Base-by-base conservation (phyloP, 1,140 invertebrate genomes). In the Micrasema minimum region DNA sequence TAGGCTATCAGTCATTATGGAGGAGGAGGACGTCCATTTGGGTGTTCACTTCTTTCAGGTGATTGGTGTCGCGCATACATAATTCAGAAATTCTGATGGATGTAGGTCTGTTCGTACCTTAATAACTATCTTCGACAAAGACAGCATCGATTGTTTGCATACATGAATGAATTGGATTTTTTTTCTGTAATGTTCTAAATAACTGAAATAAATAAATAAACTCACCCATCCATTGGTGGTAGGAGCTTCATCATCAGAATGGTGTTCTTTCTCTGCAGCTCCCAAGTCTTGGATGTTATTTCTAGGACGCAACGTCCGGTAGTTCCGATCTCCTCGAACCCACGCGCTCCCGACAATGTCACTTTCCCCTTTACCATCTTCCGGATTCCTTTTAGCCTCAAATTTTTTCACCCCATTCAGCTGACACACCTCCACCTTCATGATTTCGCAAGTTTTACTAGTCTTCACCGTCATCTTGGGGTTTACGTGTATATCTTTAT, bases 401-500 rank as follows among this genome's bases (percentile, higher is more conserved):
- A 31, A 23, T 45, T 62, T 68, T n/a, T 72, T 72, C 66, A 59
- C 5, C n/a, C 59, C 59, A 10, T 64, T 64, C 59, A 64, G 22
- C 6, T 64, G 59, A 11, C 66, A 57, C 16, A 57, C 4, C 45
- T 67, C 55, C 5, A 46, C 53, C 11, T 18, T 69, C 55, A 48
- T 69, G 11, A 61, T 20, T 35, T 59, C 53, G 16, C 55, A 61
- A n/a, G 66, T 65, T 22, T 69, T 66, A 9, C 12, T 51, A 11
- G 65, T 71, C 35, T 74, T 74, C 6, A 53, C 68, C 4, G 83
- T 85, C 83, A 85, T 85, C 70, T 84, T 84, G 11, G 83, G 83
- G 69, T 85, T 85, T 0, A 85, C 80, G 61, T 85, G 83, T 37
- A 85, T 83, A 64, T 85, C 83, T 69, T 85, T 85, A 66, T 84